Base-by-base conservation (phyloP, 2,888 invertebrate genomes). In the Torymus auratus region DNA sequence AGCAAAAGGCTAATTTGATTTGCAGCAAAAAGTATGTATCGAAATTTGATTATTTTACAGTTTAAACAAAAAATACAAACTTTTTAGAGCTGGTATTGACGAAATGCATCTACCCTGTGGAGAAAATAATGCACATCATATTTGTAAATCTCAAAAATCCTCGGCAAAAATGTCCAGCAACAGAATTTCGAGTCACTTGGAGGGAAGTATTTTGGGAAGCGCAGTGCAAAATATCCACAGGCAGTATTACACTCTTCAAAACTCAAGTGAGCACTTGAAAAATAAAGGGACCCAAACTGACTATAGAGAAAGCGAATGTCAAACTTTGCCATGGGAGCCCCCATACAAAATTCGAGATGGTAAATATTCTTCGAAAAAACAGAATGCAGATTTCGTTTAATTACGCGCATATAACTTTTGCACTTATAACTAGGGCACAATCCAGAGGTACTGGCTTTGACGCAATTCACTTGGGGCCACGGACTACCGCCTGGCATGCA, bases 311-410 rank as follows among this genome's bases (percentile, higher is more conserved):
- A 94, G 94, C 0, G 95, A 95, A 83, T 93, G 95, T 0, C 96
- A 96, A 90, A 96, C 96, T 0, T 91, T 92, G 14, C 96, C 96
- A 0, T 96, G 96, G 94, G 94, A 96, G 83, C 95, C 96, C 0
- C 92, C 93, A 1, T 94, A 93, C 86, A 91, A 91, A 78, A 89
- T 94, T 52, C 65, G 76, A 77, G 64, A 83, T 84, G 87, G 89
- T 88, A 83, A 64, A 7, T 3, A 17, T 58, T 53, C 62, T 53
- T 12, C 7, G n/a, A 62, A 10, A 41, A 41, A 41, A 41, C 7
- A 41, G 7, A 41, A 41, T 41, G 41, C 41, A 4, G 41, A 41
- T 41, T 41, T 41, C 7, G 41, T 71, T 17, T 41, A 28, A 60
- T 60, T 28, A 41, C 7, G 41, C 41, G 41, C 7, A 2, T 64